Base-by-base conservation (phyloP, 2,888 invertebrate species). In the Drosophila percnosoma region DNA sequence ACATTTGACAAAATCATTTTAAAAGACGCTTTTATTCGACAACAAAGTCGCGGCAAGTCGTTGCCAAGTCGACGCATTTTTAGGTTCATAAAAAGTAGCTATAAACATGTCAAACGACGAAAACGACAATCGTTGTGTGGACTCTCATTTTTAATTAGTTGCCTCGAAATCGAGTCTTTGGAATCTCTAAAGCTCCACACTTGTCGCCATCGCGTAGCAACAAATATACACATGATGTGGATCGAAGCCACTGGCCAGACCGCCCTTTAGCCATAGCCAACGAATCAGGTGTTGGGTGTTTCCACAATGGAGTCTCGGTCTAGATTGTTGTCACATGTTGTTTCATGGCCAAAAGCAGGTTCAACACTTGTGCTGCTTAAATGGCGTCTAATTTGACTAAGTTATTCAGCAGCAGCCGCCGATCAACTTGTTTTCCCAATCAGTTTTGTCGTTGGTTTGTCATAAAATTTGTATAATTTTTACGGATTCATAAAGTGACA, bases 401-500 rank as follows among this genome's bases (percentile, higher is more conserved):
- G 74, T 84, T 85, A 87, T 87, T 68, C 57, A 55, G 38, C 82
- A 83, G 65, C 71, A 78, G 82, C 80, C 78, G 82, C 73, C 75
- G 73, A 69, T 76, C 85, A 82, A 87, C 84, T 84, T 84, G 84
- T 87, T 84, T 87, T 84, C 68, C 83, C 87, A 85, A 87, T 87
- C 87, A 85, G 75, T 87, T 85, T 87, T 80, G 89, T 76, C 90
- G 76, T 74, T 72, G 71, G 73, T 54, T 78, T 82, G 74, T 89
- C 85, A 80, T 89, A 90, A 87, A 84, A 80, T 84, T 87, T 84
- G 89, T 88, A 82, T 86, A 86, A 82, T 87, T 89, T 91, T 87
- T 84, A 86, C 79, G 77, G 81, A 83, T 80, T 68, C 64, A 72
- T 74, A 75, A 85, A 79, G 82, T 88, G 90, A 82, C 90, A 86